Evolutionary conservation across 2,888 invertebrate genomes (phyloP), one percentile per base, ranked within the genome.

Genomic region (Plagodis pulveraria): DNA sequence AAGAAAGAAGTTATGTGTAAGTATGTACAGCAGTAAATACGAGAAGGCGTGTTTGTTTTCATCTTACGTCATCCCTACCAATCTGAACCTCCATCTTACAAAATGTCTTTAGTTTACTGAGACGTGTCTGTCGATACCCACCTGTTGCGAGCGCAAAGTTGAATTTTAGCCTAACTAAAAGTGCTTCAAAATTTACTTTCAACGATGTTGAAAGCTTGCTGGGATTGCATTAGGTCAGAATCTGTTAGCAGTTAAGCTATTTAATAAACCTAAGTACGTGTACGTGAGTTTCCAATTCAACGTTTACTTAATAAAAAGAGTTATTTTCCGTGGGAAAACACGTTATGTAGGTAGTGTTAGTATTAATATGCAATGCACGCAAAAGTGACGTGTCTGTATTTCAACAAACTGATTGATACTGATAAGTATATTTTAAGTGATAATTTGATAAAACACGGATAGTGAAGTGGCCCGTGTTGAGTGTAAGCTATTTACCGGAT

Each of bases 141-240:
- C 63, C 65, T 68, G 67, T 65, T 48, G 57, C 59, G 58, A 50
- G 49, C 56, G 54, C 50, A 66, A 72, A 76, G 77, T 74, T 2
- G 4, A 22, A 22, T 22, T 22, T 2, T 22, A 22, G 22, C 22
- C 74, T 70, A 50, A 59, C 69, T 68, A 65, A 65, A 72, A 68
- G 70, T 77, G 73, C 67, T 62, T 61, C 67, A 71, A 76, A 73
- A 72, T 52, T 22, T 44, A 62, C 51, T 61, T 79, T 75, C 40
- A 10, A 40, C 8, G 10, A 91, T 91, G 91, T 80, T 91, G 71
- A 89, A 89, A 81, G 73, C 84, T 70, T 92, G 91, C 83, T 91
- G 81, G 78, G 89, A 91, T 76, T 91, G 91, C 77, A 70, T 71
- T 77, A 71, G 70, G 70, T 66, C 63, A 52, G 41, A 62, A 56